Base-by-base conservation (phyloP, 2,113 vertebrate species). In the Plestiodon gilberti region DNA sequence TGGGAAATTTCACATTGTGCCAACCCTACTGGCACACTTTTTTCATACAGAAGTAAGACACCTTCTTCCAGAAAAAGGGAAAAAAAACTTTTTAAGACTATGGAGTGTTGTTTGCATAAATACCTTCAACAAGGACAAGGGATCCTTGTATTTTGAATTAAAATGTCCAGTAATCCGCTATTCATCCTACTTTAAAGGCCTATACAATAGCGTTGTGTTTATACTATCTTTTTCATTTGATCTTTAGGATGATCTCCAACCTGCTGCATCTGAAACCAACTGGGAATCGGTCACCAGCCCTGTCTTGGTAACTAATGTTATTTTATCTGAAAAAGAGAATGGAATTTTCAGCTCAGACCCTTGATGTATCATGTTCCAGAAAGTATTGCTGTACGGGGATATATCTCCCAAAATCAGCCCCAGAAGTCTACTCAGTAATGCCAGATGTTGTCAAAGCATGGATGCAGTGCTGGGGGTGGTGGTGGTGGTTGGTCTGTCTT, bases 271-370 rank as follows among this genome's bases (percentile, higher is more conserved):
- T 83, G 96, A 97, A 93, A 96, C 96, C 92, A 97, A 98, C 90
- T 97, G 97, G 97, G 97, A 98, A 84, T 97, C 97, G 40, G 96
- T 97, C 95, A 97, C 97, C 90, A 96, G 96, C 86, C 95, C 97
- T 84, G 67, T 97, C 87, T 97, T 96, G 88, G 97, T 98, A 96
- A 97, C 97, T 97, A 92, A 91, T 91, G 91, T 70, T 87, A 17
- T 88, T 83, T 93, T 93, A 71, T 33, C 55, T 69, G 9, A 13
- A 23, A 86, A 79, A 38, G 13, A 85, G 81, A 11, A 71, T 91
- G 83, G 87, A 91, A 74, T 93, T 57, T 57, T 85, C 88, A 87
- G 0, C 28, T 88, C 70, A 25, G n/a, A 30, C 89, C 62, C 28
- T 91, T 90, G 71, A 83, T n/a, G 71, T 62, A 76, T n/a, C n/a